These are phyloP conservation scores for Thalassarche chlororhynchos DNA, from an alignment of 2,113 vertebrate genomes.

Conservation along the genomic window DNA sequence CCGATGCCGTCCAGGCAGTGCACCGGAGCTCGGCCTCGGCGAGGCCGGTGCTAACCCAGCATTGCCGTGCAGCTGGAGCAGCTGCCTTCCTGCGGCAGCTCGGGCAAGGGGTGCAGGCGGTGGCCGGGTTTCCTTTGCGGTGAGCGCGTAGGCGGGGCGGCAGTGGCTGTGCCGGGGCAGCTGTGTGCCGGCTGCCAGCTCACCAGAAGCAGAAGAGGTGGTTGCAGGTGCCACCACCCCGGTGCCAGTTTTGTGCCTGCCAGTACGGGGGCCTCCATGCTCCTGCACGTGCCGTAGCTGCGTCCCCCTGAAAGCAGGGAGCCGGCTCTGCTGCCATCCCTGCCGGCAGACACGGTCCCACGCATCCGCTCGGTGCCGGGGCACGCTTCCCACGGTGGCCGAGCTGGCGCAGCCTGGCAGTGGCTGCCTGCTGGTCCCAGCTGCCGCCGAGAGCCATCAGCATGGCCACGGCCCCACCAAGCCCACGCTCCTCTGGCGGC, in stretches of 20 bases:
- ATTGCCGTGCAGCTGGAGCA: neutral
- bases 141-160: neutral
- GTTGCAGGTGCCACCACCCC: neutral
- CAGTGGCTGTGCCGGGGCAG: neutral
- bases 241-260: fast-evolving
- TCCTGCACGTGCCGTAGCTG: fast-evolving
- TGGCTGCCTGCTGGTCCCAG: neutral
- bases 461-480: fast-evolving
- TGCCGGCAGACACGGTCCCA: fast-evolving
- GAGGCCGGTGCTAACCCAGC: neutral
- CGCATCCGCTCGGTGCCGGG: neutral
- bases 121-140: conserved; percentile 19
- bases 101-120: neutral
- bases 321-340: neutral
- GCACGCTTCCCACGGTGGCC: neutral
- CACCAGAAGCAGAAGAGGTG: neutral
- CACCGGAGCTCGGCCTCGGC: fast-evolving
- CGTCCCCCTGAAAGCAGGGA: fast-evolving
- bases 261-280: fast-evolving
- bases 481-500: fast-evolving
- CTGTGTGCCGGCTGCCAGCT: neutral
- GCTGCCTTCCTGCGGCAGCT: neutral
- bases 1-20: fast-evolving
- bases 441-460: fast-evolving
- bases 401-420: neutral